These are phyloP conservation scores for Thomomys bottae DNA, from an alignment of 2,113 vertebrate genomes.

Conservation along the genomic window DNA sequence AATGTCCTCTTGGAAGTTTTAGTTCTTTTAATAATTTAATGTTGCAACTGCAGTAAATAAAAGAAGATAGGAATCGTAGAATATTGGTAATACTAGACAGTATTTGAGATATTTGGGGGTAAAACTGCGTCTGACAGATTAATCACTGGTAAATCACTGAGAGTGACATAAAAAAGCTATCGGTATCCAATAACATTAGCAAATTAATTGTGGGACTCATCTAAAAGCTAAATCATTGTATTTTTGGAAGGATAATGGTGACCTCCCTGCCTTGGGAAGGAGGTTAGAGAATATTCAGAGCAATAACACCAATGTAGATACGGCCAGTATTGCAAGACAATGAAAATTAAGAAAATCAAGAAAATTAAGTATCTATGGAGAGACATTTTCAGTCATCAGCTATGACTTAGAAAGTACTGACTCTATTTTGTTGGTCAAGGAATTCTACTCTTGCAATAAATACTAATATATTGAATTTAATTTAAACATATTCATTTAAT, in stretches of 20 bases:
- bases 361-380: background rate
- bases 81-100: background rate
- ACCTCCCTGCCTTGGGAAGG: background rate
- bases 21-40: conserved; percentile 40
- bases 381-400: background rate
- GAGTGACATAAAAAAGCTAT: conserved; percentile 1
- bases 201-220: background rate
- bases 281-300: background rate
- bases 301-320: background rate
- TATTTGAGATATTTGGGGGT: conserved; percentile 12
- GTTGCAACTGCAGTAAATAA: conserved; percentile 43
- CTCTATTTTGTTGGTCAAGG: too few relatives aligned
- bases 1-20: background rate
- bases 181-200: background rate
- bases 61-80: conserved; percentile 26
- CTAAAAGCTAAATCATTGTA: background rate
- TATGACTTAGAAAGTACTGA: background rate
- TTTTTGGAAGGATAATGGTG: too few relatives aligned
- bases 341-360: background rate
- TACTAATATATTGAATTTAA: too few relatives aligned
- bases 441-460: too few relatives aligned
- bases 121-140: background rate
- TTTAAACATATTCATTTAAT: too few relatives aligned
- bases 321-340: accelerated
- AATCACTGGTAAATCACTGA: conserved; percentile 9